Base-by-base conservation (phyloP, 2,113 vertebrate species). In the Chionomys nivalis region DNA sequence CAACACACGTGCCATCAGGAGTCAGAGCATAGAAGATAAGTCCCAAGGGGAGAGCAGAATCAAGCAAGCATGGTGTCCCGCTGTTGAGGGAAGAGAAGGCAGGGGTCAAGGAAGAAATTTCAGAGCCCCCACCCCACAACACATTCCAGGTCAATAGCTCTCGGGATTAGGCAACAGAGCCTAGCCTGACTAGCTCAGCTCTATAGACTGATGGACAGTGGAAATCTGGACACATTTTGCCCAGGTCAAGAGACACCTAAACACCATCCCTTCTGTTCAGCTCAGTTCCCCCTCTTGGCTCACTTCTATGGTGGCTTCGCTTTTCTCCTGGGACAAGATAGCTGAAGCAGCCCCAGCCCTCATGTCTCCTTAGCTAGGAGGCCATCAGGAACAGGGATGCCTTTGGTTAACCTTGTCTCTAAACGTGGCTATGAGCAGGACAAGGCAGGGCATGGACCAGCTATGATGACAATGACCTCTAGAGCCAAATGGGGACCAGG, bases 191-290 rank as follows among this genome's bases (percentile, higher is more conserved):
- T 16, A n/a, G 26, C 28, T 86, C 55, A 65, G 52, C 33, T 68
- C 39, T 42, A n/a, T 9, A 7, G 77, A 13, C 61, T 24, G 68
- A 26, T 14, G 87, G 68, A 49, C 44, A 72, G n/a, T 24, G 28
- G 82, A 52, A 44, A 19, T 24, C 36, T 58, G 55, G 12, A 26
- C 26, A 1, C 26, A 13, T 52, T 23, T 65, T 33, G 55, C 28
- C 31, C 76, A 61, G 42, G 31, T 3, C 47, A 47, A 42, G 55
- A 19, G 55, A 23, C 39, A 21, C 28, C 33, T 61, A 23, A 58
- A 44, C 16, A 31, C 58, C 5, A 13, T 4, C 9, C 2, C 24
- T 66, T 3, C 10, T 1, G 1, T n/a, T 33, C 28, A 0, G 31
- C 21, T 76, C 65, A 14, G 26, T 19, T 61, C 72, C 91, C 55